Evolutionary conservation across 2,888 invertebrate species (phyloP).

Genomic region (Scelioninae gen. 2): DNA sequence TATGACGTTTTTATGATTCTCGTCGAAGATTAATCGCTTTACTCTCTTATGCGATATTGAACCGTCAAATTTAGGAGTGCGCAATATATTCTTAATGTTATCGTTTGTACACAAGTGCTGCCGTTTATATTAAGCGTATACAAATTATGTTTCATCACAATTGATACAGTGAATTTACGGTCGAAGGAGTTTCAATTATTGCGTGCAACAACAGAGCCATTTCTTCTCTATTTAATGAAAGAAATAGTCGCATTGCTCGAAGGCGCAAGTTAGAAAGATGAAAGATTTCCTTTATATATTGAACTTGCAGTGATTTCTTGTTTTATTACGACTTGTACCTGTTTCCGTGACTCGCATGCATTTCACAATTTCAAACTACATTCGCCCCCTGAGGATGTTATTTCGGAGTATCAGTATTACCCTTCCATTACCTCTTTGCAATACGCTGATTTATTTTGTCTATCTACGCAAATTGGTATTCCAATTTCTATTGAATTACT

Average conservation of each 20-base stretch:
- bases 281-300: conserved; percentile 54
- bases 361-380: conserved; percentile 36
- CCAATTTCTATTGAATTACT: too few species aligned
- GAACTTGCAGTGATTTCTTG: conserved; percentile 52
- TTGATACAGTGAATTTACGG: conserved; percentile 25
- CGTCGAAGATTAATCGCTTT: conserved; percentile 22
- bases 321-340: conserved; percentile 49
- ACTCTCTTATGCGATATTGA: conserved; percentile 37
- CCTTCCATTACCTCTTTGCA: conserved; percentile 32
- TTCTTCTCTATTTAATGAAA: conserved; percentile 40
- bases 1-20: conserved; percentile 29
- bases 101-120: conserved; percentile 1
- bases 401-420: conserved; percentile 39
- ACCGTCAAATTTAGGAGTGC: conserved; percentile 23
- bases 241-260: conserved; percentile 31
- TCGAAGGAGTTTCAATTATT: conserved; percentile 48
- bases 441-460: conserved; percentile 12
- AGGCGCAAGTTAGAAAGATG: conserved; percentile 43
- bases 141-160: conserved; percentile 21
- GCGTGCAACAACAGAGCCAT: conserved; percentile 9
- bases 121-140: not conserved
- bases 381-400: conserved; percentile 25
- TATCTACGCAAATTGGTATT: too few species aligned
- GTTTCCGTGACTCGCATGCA: conserved; percentile 52
- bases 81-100: conserved; percentile 8